Base-by-base conservation (phyloP, 2,888 invertebrate genomes). In the Nesidiocoris tenuis region DNA sequence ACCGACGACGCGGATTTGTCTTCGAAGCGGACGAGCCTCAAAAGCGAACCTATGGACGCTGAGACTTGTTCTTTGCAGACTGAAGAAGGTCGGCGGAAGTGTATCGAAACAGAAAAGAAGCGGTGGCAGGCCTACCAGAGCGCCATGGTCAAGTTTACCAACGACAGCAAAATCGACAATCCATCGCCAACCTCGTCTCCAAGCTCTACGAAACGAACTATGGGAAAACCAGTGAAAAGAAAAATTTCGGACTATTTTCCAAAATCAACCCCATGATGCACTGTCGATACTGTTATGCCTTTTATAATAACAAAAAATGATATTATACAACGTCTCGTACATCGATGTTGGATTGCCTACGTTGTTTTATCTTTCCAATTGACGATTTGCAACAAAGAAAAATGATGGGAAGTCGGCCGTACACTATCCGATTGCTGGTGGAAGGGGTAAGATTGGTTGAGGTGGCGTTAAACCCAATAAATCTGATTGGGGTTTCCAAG, bases 181-280 rank as follows among this genome's bases (percentile, higher is more conserved):
- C 57, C 22, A 1, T 70, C 70, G 17, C 70, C 70, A 57, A 39
- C 54, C n/a, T 39, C 72, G 21, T 63, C 72, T 17, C 17, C n/a
- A n/a, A 19, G 22, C 1, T 61, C 63, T 19, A 70, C 39, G 5
- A 39, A 61, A 70, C 25, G 55, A 54, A 71, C 19, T n/a, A 21
- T 61, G 5, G 76, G 25, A 1, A n/a, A n/a, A n/a, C 61, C 70
- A 17, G 56, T 67, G 7, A 80, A 79, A 75, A 78, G 79, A 54
- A 80, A 80, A 77, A 80, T 80, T 67, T 78, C 80, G 24, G 80
- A 80, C 68, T 80, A 80, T 61, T 80, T 80, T 70, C 72, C 72
- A 54, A 76, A 77, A 68, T 24, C 70, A 17, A 24, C 70, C n/a
- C 70, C 70, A 2, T 21, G 59, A 70, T n/a, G n/a, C n/a, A n/a